Conservation (phyloP, 1,140 invertebrate genomes). For the Leucophenga varia region DNA sequence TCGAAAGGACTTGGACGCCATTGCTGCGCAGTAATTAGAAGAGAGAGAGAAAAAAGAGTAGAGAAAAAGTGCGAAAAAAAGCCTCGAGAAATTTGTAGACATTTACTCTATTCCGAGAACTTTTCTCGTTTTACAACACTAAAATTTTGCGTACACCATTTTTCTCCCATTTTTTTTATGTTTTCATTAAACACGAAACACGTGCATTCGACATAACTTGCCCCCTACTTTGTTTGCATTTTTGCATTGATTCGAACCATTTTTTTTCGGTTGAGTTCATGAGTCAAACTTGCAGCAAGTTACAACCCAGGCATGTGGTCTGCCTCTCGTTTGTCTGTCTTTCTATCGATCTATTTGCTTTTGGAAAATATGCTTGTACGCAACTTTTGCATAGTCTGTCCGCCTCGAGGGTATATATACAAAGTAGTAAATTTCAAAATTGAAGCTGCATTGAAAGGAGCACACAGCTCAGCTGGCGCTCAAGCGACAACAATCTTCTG, state of each 20-base stretch:
- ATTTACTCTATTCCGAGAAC: neutral
- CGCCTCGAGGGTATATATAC: no score
- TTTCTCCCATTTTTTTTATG: no score
- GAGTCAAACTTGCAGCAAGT: conserved; percentile 21
- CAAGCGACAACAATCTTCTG: no score
- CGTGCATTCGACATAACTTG: no score
- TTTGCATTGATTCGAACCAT: no score
- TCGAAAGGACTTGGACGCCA: conserved; percentile 31
- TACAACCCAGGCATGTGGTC: neutral
- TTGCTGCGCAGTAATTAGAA: conserved; percentile 38
- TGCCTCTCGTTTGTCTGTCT: conserved; percentile 1
- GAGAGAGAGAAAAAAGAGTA: conserved; percentile 11
- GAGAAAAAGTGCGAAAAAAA: neutral
- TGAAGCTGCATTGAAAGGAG: no score
- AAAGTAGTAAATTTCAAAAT: no score
- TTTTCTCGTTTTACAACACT: neutral
- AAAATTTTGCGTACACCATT: neutral
- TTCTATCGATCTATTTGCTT: conserved; percentile 45
- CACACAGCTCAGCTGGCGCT: no score
- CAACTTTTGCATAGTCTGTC: no score
- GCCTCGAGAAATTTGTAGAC: no score
- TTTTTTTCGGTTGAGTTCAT: conserved; percentile 22
- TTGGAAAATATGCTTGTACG: conserved; percentile 51
- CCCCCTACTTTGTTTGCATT: no score
- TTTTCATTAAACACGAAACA: no score